Percentiles rank a stretch among this genome's conserved stretches.
phyloP scores from a whole-genome alignment of 2,113 vertebrate species.

The Varanus komodoensis region DNA sequence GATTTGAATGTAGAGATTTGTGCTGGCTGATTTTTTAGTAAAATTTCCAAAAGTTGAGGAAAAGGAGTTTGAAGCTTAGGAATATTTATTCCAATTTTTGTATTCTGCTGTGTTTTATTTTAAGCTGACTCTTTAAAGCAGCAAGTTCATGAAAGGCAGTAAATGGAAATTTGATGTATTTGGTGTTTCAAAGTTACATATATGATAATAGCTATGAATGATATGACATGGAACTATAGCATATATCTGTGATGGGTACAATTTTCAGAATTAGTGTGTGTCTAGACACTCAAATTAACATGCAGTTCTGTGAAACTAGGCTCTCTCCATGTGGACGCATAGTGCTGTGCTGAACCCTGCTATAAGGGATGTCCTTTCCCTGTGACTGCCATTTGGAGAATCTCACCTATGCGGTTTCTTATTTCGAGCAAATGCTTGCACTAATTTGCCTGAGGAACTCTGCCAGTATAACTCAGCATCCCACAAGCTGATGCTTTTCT shows the following conservation, averaged over 20 bases:
- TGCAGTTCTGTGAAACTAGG: not conserved
- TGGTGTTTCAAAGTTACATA: not conserved
- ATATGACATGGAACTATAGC: not conserved
- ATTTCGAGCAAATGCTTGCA: too few relatives aligned
- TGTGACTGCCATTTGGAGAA: too few relatives aligned
- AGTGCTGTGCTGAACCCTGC: not conserved
- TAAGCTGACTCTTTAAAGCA: too few relatives aligned
- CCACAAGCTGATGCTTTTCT: too few relatives aligned
- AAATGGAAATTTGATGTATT: not conserved
- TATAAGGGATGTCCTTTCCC: too few relatives aligned
- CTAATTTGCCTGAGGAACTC: too few relatives aligned
- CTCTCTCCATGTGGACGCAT: not conserved
- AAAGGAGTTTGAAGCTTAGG: conserved; percentile 45
- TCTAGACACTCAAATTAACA: not conserved
- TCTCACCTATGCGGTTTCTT: too few relatives aligned
- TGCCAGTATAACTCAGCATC: too few relatives aligned
- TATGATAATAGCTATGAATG: not conserved
- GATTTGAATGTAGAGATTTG: conserved; percentile 57
- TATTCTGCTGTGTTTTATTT: too few relatives aligned
- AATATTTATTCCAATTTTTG: conserved; percentile 44
- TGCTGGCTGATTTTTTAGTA: not conserved
- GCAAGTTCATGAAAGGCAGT: not conserved
- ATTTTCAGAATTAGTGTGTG: not conserved
- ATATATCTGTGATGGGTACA: not conserved
- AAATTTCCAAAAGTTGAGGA: conserved; percentile 45